Conservation (phyloP, 2,113 vertebrate genomes). For the Protobothrops flavoviridis region DNA sequence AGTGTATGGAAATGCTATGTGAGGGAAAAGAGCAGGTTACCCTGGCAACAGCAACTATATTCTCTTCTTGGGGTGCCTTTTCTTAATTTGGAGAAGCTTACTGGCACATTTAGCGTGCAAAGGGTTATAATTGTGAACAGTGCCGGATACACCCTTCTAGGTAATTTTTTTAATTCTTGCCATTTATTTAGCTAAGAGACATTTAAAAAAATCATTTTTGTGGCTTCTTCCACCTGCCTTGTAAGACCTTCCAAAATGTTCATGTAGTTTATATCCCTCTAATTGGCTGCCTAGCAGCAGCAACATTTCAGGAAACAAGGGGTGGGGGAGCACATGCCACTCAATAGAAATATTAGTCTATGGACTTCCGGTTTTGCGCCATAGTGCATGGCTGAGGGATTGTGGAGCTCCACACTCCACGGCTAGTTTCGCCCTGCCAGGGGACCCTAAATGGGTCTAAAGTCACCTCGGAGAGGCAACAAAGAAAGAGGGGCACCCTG, state of each 20-base stretch:
- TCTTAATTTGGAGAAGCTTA: neutral
- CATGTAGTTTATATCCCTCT: neutral
- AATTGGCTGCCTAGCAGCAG: neutral
- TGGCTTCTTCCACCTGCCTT: neutral
- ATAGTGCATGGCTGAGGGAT: too few species aligned
- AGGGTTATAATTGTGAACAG: neutral
- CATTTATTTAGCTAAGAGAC: neutral
- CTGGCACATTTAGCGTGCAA: neutral
- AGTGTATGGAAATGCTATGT: accelerated
- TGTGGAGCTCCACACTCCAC: too few species aligned
- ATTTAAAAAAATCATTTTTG: neutral
- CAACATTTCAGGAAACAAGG: neutral
- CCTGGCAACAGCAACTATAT: neutral
- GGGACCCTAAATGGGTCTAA: too few species aligned
- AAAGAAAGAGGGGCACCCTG: too few species aligned
- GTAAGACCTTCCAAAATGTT: neutral
- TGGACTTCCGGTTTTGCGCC: too few species aligned
- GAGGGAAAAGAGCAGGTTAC: neutral
- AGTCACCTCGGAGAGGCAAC: too few species aligned
- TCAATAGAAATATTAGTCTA: neutral
- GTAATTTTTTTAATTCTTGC: slow-evolving; percentile 3
- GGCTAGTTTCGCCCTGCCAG: too few species aligned
- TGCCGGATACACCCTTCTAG: neutral
- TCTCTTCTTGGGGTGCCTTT: neutral
- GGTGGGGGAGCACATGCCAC: too few species aligned